Base-by-base conservation (phyloP, 2,113 vertebrate species). In the Meles meles region DNA sequence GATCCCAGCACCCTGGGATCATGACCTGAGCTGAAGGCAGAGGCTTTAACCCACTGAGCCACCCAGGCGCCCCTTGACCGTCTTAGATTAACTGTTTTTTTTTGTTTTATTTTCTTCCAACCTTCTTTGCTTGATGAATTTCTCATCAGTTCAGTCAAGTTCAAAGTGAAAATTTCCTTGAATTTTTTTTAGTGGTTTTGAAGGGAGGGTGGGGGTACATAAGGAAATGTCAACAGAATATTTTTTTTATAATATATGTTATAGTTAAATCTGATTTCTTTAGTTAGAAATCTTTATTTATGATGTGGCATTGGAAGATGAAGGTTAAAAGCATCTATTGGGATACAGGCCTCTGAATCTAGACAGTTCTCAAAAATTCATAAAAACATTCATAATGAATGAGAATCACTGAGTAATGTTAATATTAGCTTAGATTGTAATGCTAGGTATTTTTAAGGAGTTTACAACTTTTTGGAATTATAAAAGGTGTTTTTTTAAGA, bases 371-470 rank as follows among this genome's bases (percentile, higher is more conserved):
- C 61, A 93, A 88, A 94, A 95, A 79, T 94, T 93, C 39, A 93
- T 97, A 93, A 94, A 88, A 92, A 31, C 71, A 65, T 96, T 83
- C 83, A 92, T 84, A 86, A 93, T 89, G 44, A 95, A 95, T 96
- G 95, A 95, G 69, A 95, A 74, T 90, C 61, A 67, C 44, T 94
- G 42, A 77, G 47, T 93, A 77, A 67, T 89, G 55, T 93, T 93
- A 91, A 89, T 67, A 59, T 93, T 94, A 86, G 21, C 65, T 94
- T 96, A 90, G 63, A 80, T 90, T 67, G 27, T 93, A 93, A 52
- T 8, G 44, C 15, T 63, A 39, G 69, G 25, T 88, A 79, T 84
- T 90, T 84, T 67, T 80, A 95, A 67, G 85, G 52, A 90, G 7
- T 23, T 63, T 91, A 44, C 15, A 79, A 65, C 69, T 88, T 86